phyloP scores from a whole-genome alignment of 2,888 invertebrate species.

The Epistrophe eligans region DNA sequence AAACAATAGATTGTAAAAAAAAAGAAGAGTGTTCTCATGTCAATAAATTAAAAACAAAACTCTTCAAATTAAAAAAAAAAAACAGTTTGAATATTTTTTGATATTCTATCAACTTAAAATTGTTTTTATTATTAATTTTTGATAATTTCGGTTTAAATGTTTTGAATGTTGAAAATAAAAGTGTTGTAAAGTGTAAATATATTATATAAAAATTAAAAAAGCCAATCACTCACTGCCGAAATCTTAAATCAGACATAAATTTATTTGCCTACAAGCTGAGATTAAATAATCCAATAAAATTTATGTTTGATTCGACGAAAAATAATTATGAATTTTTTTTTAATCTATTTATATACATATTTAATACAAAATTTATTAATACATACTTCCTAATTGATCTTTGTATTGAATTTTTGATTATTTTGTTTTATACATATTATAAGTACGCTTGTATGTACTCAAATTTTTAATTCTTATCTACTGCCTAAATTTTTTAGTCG shows the following conservation, averaged over 20 bases:
- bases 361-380: not conserved
- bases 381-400: conserved; percentile 20
- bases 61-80: not conserved
- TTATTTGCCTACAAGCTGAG: conserved; percentile 18
- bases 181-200: conserved; percentile 64
- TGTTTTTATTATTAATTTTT: conserved; percentile 12
- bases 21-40: not conserved
- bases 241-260: conserved; percentile 63
- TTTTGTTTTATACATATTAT: conserved; percentile 7
- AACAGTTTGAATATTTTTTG: conserved; percentile 52
- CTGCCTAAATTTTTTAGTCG: conserved; percentile 17
- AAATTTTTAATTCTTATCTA: conserved; percentile 54
- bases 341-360: not conserved
- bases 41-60: conserved; percentile 17
- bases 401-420: conserved; percentile 1
- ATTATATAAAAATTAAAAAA: conserved; percentile 73
- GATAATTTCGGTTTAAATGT: conserved; percentile 53
- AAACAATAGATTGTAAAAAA: conserved; percentile 80
- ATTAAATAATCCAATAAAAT: conserved; percentile 16
- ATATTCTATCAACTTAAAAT: conserved; percentile 43
- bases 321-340: conserved; percentile 40
- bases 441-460: conserved; percentile 65
- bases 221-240: conserved; percentile 83
- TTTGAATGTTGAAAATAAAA: conserved; percentile 57
- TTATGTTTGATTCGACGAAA: conserved; percentile 9